Evolutionary conservation across 2,888 invertebrate species (phyloP).

Genomic region (Lochmaea capreae): DNA sequence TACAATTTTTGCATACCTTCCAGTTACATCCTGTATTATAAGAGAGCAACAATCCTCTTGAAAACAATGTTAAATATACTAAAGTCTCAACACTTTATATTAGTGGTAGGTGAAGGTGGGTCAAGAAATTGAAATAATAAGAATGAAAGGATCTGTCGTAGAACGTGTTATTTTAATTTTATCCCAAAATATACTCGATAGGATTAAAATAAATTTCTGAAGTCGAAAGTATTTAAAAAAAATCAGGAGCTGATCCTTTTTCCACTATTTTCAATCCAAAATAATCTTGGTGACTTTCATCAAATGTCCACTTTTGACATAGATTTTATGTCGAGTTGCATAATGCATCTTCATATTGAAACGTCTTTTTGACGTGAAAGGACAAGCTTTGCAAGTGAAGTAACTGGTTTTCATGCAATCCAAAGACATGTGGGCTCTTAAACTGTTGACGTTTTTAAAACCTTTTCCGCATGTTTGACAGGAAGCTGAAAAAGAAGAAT

Average conservation of each 20-base stretch:
- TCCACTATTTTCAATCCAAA: background rate
- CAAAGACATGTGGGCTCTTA: constrained; percentile 56
- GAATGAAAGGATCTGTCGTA: no score
- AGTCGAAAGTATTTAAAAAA: background rate
- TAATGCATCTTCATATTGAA: constrained; percentile 56
- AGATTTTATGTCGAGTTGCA: constrained; percentile 51
- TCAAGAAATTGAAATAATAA: no score
- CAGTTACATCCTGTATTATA: background rate
- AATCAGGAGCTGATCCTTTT: background rate
- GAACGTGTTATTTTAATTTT: no score
- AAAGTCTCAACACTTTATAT: no score
- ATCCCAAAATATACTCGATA: no score
- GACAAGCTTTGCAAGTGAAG: constrained; percentile 50
- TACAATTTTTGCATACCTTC: background rate
- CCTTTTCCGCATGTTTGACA: constrained; percentile 55
- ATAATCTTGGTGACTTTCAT: constrained; percentile 21
- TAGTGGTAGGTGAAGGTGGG: no score
- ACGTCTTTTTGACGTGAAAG: constrained; percentile 53
- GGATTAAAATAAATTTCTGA: no score
- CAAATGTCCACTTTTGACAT: constrained; percentile 41
- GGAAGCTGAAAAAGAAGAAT: constrained; percentile 23
- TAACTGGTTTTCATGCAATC: constrained; percentile 54
- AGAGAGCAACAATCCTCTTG: background rate
- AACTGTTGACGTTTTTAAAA: constrained; percentile 57
- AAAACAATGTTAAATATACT: background rate